phyloP scores from a whole-genome alignment of 1,140 invertebrate species.

The Latrodectus geometricus region DNA sequence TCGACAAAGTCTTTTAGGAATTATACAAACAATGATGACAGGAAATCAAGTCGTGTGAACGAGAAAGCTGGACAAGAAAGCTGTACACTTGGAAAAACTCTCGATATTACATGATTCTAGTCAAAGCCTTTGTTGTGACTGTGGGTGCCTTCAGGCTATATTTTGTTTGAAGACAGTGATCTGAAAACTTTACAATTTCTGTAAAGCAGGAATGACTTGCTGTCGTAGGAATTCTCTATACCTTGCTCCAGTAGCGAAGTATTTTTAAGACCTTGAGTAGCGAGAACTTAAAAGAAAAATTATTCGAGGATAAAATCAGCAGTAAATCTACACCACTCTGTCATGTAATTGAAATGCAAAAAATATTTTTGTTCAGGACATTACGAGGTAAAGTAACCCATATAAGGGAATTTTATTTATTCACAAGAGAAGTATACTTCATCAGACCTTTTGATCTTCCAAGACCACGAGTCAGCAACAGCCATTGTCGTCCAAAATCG shows the following conservation, averaged over 20 bases:
- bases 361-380: neutral
- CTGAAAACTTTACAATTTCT: constrained; percentile 19
- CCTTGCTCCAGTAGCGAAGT: neutral
- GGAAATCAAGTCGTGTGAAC: constrained; percentile 17
- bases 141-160: constrained; percentile 2
- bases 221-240: constrained; percentile 23
- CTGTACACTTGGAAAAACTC: constrained; percentile 1
- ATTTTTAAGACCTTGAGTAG: constrained; percentile 16
- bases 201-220: constrained; percentile 24
- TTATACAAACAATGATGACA: constrained; percentile 7
- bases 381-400: neutral
- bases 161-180: constrained; percentile 38
- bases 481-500: neutral
- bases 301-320: constrained; percentile 19
- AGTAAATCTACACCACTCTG: constrained; percentile 18
- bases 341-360: constrained; percentile 20
- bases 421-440: constrained; percentile 17
- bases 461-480: neutral
- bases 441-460: constrained; percentile 22
- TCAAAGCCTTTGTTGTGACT: constrained; percentile 16
- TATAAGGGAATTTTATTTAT: constrained; percentile 8
- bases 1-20: constrained; percentile 22
- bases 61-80: neutral
- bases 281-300: constrained; percentile 5
- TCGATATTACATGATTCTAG: neutral